Percentiles rank a stretch among this genome's conserved stretches.
Conservation (phyloP, 2,888 invertebrate species). For the Cephus sareptanus region DNA sequence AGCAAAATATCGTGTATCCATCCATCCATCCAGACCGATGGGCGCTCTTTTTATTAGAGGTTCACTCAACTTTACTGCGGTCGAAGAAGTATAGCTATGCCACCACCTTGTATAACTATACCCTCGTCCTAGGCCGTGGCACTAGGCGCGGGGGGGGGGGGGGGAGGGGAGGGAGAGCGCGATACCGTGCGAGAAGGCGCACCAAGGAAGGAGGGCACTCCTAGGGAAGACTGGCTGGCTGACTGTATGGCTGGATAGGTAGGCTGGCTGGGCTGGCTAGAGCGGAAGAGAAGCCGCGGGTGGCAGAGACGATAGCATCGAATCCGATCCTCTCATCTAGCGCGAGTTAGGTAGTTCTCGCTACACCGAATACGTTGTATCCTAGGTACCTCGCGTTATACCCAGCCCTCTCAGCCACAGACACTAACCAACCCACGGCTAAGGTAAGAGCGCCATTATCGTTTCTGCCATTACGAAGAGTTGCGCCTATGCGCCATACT, state of each 20-base stretch:
- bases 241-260: background rate
- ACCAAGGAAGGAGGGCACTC: background rate
- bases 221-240: background rate
- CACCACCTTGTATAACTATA: background rate
- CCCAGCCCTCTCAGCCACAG: background rate
- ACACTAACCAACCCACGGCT: background rate
- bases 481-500: background rate
- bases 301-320: slow-evolving; percentile 48
- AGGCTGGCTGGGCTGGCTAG: background rate
- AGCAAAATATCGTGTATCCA: slow-evolving; percentile 59
- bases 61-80: slow-evolving; percentile 10
- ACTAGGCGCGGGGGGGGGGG: background rate
- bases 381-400: background rate
- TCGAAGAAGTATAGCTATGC: background rate
- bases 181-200: background rate
- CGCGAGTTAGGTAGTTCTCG: background rate
- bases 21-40: slow-evolving; percentile 26
- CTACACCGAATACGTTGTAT: background rate
- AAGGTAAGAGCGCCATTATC: background rate
- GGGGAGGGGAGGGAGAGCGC: background rate
- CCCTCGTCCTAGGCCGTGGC: background rate
- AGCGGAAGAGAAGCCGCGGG: slow-evolving; percentile 21
- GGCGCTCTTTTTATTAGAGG: slow-evolving; percentile 24
- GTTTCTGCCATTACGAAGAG: background rate
- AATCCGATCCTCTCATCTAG: slow-evolving; percentile 52